A percentile compares a stretch with the other conserved stretches of the same genome.
These are phyloP conservation scores for Cantharis nigra DNA, from an alignment of 2,888 invertebrate genomes.

Conservation along the genomic window DNA sequence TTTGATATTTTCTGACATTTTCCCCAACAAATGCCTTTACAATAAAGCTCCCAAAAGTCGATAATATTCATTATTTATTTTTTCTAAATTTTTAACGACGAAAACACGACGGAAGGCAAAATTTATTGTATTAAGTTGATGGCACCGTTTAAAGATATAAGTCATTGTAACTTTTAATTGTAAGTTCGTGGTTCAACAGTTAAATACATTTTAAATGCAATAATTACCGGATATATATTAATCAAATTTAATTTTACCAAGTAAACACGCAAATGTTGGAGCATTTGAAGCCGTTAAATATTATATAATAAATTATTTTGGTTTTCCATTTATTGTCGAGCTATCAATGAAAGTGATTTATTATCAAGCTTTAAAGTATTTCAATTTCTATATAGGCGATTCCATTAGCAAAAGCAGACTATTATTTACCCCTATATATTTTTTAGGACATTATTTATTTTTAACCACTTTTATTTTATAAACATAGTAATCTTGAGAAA, in stretches of 20 bases:
- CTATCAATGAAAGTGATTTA: neutral
- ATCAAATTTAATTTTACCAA: neutral
- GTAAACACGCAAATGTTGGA: neutral
- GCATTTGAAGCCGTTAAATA: neutral
- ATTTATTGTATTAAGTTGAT: neutral
- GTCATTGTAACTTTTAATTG: neutral
- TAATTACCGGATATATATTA: slow-evolving; percentile 3
- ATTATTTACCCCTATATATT: neutral
- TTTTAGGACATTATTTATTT: neutral
- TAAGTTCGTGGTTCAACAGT: neutral
- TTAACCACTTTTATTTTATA: neutral
- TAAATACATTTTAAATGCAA: neutral
- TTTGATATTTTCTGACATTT: neutral
- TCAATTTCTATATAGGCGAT: neutral
- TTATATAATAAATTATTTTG: neutral
- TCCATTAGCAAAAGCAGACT: neutral
- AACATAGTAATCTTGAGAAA: neutral
- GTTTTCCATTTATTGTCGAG: neutral
- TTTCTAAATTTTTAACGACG: too few relatives aligned
- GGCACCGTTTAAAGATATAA: neutral
- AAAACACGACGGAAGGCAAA: neutral
- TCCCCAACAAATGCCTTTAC: neutral
- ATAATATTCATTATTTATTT: neutral
- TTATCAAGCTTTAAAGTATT: neutral
- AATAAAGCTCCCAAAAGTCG: neutral